Percentiles rank a stretch among this genome's conserved stretches.
phyloP scores from a whole-genome alignment of 2,888 invertebrate species.

The Seira musarum region DNA sequence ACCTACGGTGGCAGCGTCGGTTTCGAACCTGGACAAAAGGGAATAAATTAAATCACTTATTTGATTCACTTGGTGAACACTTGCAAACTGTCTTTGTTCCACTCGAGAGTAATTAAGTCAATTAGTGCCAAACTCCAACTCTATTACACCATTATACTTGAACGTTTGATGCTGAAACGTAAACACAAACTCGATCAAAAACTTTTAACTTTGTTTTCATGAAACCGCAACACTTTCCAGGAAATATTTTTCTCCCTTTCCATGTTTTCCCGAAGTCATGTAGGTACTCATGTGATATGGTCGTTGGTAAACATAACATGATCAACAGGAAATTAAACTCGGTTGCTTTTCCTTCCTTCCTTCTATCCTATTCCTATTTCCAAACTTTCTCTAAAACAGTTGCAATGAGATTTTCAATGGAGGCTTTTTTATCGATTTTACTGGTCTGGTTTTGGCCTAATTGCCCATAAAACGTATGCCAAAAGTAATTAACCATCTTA shows the following conservation, averaged over 20 bases:
- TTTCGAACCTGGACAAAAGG: slow-evolving; percentile 55
- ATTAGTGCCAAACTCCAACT: background rate
- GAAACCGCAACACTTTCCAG: too few species aligned
- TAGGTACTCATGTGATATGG: background rate
- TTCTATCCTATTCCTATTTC: background rate
- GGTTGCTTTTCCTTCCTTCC: background rate
- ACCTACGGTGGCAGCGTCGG: slow-evolving; percentile 49
- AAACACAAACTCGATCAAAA: too few species aligned
- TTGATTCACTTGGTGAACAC: too few species aligned
- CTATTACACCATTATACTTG: too few species aligned
- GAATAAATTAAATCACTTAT: too few species aligned
- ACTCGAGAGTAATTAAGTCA: background rate
- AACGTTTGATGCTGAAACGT: too few species aligned
- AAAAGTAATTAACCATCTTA: background rate
- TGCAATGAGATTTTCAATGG: background rate
- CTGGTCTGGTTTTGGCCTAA: too few species aligned
- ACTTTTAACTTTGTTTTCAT: too few species aligned
- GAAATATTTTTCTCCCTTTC: too few species aligned
- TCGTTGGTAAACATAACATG: background rate
- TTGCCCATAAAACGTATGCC: slow-evolving; percentile 10
- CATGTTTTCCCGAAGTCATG: too few species aligned
- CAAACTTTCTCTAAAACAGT: background rate
- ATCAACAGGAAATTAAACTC: slow-evolving; percentile 1
- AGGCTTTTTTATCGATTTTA: background rate
- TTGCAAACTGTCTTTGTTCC: background rate